A percentile compares a stretch with the other conserved stretches of the same genome.
These are phyloP conservation scores for Chinchilla lanigera DNA, from an alignment of 2,113 vertebrate genomes.

Conservation along the genomic window DNA sequence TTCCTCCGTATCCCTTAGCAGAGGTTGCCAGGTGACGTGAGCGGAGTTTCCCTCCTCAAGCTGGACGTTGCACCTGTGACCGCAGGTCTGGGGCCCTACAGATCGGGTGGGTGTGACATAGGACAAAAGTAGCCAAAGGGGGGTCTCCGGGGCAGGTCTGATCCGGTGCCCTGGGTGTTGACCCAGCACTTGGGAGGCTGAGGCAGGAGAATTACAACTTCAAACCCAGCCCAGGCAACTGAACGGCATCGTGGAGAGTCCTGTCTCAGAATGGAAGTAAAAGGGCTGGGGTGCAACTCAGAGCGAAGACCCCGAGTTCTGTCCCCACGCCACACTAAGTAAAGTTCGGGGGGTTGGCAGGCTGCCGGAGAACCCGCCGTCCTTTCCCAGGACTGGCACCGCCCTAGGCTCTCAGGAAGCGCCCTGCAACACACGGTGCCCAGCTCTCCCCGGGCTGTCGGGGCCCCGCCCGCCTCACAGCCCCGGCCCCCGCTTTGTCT, in stretches of 20 bases:
- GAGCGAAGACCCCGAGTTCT: not conserved
- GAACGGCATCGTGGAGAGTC: not conserved
- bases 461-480: not conserved
- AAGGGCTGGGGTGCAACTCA: not conserved
- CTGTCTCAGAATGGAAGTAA: not conserved
- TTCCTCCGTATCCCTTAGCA: not conserved
- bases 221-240: not conserved
- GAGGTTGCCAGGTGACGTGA: fast-evolving
- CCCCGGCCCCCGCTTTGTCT: constrained; percentile 48
- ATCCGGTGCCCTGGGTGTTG: not conserved
- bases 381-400: not conserved
- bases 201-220: not conserved
- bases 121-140: fast-evolving
- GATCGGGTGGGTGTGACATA: fast-evolving
- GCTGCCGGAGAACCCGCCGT: fast-evolving
- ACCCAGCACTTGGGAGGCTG: not conserved
- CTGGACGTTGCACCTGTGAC: fast-evolving
- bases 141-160: not conserved
- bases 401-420: fast-evolving
- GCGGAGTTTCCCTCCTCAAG: not conserved
- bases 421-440: fast-evolving
- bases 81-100: too few species aligned
- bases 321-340: not conserved
- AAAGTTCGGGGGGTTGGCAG: not conserved
- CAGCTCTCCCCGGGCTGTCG: not conserved